These are phyloP conservation scores for Ophthalmolycus amberensis DNA, from an alignment of 2,113 vertebrate genomes.

Conservation along the genomic window DNA sequence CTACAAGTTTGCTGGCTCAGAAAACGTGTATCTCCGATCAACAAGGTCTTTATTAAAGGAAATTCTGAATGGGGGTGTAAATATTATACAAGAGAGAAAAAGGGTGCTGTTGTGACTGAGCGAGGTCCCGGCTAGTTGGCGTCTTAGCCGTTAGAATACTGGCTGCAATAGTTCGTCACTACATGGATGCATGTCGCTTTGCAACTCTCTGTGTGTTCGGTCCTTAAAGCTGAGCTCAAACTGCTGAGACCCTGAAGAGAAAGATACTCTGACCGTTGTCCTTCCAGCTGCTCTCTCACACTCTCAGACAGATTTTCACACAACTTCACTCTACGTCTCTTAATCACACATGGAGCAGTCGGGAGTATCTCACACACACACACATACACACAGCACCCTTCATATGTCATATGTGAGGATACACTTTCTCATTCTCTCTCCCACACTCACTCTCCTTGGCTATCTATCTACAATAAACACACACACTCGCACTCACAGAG, in stretches of 20 bases:
- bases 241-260: conserved; percentile 14
- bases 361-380: conserved; percentile 41
- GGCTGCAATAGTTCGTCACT: background rate
- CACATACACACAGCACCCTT: conserved; percentile 19
- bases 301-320: conserved; percentile 49
- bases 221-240: background rate
- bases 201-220: background rate
- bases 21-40: background rate
- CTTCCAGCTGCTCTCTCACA: conserved; percentile 56
- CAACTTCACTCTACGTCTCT: conserved; percentile 22
- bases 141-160: background rate
- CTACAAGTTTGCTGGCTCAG: background rate
- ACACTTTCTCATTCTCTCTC: conserved; percentile 65
- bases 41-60: background rate
- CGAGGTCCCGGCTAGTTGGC: background rate
- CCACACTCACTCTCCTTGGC: conserved; percentile 49
- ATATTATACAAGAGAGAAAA: background rate
- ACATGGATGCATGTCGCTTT: background rate
- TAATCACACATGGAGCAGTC: conserved; percentile 16
- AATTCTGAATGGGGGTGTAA: background rate
- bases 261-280: conserved; percentile 32
- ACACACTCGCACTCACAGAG: conserved; percentile 44
- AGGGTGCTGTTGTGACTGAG: too few relatives aligned
- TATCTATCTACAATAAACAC: conserved; percentile 53
- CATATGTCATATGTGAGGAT: conserved; percentile 53